Base-by-base conservation (phyloP, 1,140 invertebrate species). In the Procambarus clarkii region DNA sequence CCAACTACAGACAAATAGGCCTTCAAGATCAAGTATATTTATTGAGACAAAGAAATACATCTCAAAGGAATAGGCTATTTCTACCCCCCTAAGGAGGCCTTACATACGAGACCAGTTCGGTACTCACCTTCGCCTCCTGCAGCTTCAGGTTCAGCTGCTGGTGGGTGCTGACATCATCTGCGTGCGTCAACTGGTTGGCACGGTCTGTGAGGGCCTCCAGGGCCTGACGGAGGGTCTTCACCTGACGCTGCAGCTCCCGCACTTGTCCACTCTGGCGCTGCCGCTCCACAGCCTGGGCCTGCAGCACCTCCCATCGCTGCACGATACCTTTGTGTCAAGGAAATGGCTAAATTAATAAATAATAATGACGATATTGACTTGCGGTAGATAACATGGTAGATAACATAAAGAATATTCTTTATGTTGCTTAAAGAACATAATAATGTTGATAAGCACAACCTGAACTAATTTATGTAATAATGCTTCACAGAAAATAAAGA, bases 281-380 rank as follows among this genome's bases (percentile, higher is more conserved):
- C 8, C 95, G 94, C 85, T 96, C 95, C 48, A 95, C 95, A 0
- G 95, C 95, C 90, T 95, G 94, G 15, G 94, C 93, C 71, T 95
- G 94, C 83, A 96, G 93, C 45, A 94, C 94, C 93, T 96, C 95
- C 96, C 96, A 96, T 93, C 95, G 94, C 91, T 95, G 94, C 78
- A 96, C 94, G 82, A 96, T 94, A 92, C 95, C 96, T 96, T 93
- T 34, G 50, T 95, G 94, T 92, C 90, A 88, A 91, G 93, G 89
- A 77, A 87, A 80, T 11, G 34, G 34, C 34, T 82, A 93, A 58
- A 34, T 34, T 34, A 34, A 34, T 34, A 34, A 34, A 34, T 34
- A 34, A 7, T 21, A 15, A 76, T 77, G 21, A 77, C 34, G 9
- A 78, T 11, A 69, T 15, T 69, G 64, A 69, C 13, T n/a, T 15